phyloP scores from a whole-genome alignment of 2,797 vertebrate species.

The Sandelia bainsii region DNA sequence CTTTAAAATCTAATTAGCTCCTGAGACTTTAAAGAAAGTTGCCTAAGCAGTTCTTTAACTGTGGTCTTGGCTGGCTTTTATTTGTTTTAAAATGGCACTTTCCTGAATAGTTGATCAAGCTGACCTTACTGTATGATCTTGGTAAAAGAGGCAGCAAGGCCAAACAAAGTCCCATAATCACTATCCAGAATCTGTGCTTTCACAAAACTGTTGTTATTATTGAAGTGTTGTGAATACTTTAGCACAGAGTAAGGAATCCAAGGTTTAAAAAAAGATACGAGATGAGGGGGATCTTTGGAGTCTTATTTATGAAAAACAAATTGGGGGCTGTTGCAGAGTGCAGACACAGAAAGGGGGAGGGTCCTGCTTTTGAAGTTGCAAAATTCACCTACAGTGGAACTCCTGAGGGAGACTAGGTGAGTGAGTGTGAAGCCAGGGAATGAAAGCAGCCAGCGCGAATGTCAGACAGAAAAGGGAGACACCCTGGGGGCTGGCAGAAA shows the following conservation, averaged over 20 bases:
- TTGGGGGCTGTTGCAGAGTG: slow-evolving; percentile 17
- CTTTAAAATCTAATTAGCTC: slow-evolving; percentile 71
- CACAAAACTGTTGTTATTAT: slow-evolving; percentile 26
- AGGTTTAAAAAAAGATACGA: slow-evolving; percentile 18
- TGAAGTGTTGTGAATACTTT: slow-evolving; percentile 20
- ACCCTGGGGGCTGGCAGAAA: slow-evolving; percentile 59
- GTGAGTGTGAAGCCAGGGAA: slow-evolving; percentile 48
- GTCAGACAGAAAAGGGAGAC: slow-evolving; percentile 46
- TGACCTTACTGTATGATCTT: slow-evolving; percentile 19
- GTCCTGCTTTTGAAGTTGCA: slow-evolving; percentile 70
- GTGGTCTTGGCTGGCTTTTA: slow-evolving; percentile 46
- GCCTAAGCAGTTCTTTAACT: slow-evolving; percentile 34
- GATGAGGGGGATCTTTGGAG: slow-evolving; percentile 12
- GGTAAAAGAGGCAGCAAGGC: slow-evolving; percentile 26
- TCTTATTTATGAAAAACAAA: slow-evolving; percentile 59
- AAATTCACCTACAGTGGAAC: slow-evolving; percentile 61
- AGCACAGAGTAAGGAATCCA: slow-evolving; percentile 15
- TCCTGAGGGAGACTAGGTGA: slow-evolving; percentile 66
- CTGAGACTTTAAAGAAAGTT: slow-evolving; percentile 61
- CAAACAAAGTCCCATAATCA: slow-evolving; percentile 13
- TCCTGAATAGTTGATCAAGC: slow-evolving; percentile 3
- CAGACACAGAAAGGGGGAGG: slow-evolving; percentile 45
- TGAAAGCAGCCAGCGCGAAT: slow-evolving; percentile 56
- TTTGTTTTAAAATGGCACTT: slow-evolving; percentile 47
- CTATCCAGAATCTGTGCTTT: not conserved